Conservation (phyloP, 2,888 invertebrate species). For the Diadegma fenestrale region DNA sequence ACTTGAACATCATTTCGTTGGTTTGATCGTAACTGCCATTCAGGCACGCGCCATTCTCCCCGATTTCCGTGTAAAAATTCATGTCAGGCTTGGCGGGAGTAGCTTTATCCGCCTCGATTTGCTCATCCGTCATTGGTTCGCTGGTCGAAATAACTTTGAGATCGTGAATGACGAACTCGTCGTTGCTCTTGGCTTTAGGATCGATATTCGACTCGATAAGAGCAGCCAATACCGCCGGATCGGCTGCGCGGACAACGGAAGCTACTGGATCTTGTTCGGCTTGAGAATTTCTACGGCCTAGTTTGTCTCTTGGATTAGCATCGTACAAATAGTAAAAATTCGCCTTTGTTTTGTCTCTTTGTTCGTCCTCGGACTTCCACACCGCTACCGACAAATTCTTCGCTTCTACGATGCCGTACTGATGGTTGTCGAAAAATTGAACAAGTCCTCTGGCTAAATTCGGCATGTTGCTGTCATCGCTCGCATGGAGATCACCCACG, state of each 20-base stretch:
- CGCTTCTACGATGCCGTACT: constrained; percentile 82
- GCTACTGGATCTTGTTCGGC: constrained; percentile 74
- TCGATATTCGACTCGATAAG: constrained; percentile 82
- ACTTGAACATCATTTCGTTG: constrained; percentile 85
- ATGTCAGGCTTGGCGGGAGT: constrained; percentile 83
- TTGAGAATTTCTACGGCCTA: constrained; percentile 47
- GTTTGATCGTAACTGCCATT: constrained; percentile 77
- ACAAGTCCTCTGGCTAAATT: constrained; percentile 81
- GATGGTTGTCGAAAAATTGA: constrained; percentile 81
- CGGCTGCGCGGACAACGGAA: constrained; percentile 82
- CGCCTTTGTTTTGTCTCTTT: constrained; percentile 70
- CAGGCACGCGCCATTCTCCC: constrained; percentile 82
- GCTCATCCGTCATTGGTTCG: constrained; percentile 77
- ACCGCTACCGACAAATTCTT: constrained; percentile 83
- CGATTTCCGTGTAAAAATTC: constrained; percentile 82
- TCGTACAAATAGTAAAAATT: constrained; percentile 85
- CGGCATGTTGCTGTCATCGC: constrained; percentile 72
- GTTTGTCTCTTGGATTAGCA: constrained; percentile 81
- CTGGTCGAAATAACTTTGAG: constrained; percentile 74
- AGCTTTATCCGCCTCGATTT: constrained; percentile 77
- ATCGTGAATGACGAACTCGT: constrained; percentile 78
- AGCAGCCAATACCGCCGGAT: constrained; percentile 80
- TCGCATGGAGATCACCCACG: constrained; percentile 81
- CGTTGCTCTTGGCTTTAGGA: constrained; percentile 72
- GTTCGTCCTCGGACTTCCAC: constrained; percentile 83